Evolutionary conservation across 2,888 invertebrate genomes (phyloP).

Genomic region (Cyaniris semiargus): DNA sequence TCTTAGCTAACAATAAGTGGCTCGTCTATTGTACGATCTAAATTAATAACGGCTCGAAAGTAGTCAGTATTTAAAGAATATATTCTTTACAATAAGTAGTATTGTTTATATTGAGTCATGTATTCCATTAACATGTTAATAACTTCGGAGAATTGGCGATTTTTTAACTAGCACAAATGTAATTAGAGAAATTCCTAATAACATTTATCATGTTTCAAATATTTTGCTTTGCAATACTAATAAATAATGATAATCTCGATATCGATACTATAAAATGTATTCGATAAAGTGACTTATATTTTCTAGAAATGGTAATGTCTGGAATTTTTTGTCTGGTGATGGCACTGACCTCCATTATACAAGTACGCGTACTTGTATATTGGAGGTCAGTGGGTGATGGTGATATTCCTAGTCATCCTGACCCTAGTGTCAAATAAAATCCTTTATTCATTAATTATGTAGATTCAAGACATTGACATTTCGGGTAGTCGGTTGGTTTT

Average conservation of each 20-base stretch:
- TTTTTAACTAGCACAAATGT: not conserved
- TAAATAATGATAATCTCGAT: too few species aligned
- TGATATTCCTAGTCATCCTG: not conserved
- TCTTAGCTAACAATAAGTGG: constrained; percentile 50
- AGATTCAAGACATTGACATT: constrained; percentile 8
- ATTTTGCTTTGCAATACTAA: not conserved
- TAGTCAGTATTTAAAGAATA: constrained; percentile 24
- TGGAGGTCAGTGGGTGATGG: too few species aligned
- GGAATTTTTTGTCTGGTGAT: not conserved
- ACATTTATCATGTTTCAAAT: not conserved
- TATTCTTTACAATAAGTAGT: constrained; percentile 16
- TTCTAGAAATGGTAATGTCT: not conserved
- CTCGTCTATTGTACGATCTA: constrained; percentile 42
- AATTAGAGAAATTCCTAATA: not conserved
- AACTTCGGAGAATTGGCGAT: not conserved
- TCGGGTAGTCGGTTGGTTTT: not conserved
- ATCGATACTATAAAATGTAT: not conserved
- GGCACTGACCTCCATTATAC: too few species aligned
- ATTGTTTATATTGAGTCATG: constrained; percentile 20
- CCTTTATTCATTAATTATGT: not conserved
- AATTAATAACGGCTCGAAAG: constrained; percentile 42
- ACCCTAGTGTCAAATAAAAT: constrained; percentile 11
- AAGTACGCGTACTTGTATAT: too few species aligned
- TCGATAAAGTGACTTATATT: not conserved
- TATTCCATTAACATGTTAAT: not conserved